A percentile compares a stretch with the other conserved stretches of the same genome.
Evolutionary conservation across 1,140 invertebrate genomes (phyloP).

Genomic region (Aphidius ervi): DNA sequence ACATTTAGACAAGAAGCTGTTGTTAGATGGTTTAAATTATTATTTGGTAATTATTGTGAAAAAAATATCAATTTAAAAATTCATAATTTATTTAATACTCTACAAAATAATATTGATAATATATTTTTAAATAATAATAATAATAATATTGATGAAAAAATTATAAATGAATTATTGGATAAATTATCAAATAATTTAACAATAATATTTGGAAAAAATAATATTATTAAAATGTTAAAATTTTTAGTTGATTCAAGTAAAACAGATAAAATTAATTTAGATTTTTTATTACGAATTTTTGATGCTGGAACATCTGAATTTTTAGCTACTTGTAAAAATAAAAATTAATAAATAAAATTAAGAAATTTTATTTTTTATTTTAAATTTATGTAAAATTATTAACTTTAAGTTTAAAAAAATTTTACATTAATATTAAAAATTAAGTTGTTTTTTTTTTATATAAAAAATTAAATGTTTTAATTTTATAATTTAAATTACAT

Average conservation of each 20-base stretch:
- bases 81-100: slow-evolving; percentile 23
- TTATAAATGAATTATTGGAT: slow-evolving; percentile 25
- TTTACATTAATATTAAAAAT: too few relatives aligned
- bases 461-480: too few relatives aligned
- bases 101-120: slow-evolving; percentile 20
- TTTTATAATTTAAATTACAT: too few relatives aligned
- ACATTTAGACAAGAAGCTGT: slow-evolving; percentile 44
- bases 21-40: slow-evolving; percentile 42
- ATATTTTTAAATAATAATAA: slow-evolving; percentile 17
- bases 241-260: slow-evolving; percentile 34
- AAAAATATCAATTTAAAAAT: slow-evolving; percentile 37
- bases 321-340: slow-evolving; percentile 30
- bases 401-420: too few relatives aligned
- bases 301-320: slow-evolving; percentile 38
- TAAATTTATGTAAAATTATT: too few relatives aligned
- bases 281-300: slow-evolving; percentile 37
- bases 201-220: slow-evolving; percentile 33
- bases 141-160: slow-evolving; percentile 21
- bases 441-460: too few relatives aligned
- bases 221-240: slow-evolving; percentile 27
- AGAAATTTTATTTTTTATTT: too few relatives aligned
- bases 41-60: slow-evolving; percentile 43
- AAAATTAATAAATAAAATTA: not conserved
- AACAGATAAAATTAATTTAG: slow-evolving; percentile 34
- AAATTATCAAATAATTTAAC: slow-evolving; percentile 30